A percentile compares a stretch with the other conserved stretches of the same genome.
phyloP scores from a whole-genome alignment of 2,113 vertebrate genomes.

The Passer domesticus region DNA sequence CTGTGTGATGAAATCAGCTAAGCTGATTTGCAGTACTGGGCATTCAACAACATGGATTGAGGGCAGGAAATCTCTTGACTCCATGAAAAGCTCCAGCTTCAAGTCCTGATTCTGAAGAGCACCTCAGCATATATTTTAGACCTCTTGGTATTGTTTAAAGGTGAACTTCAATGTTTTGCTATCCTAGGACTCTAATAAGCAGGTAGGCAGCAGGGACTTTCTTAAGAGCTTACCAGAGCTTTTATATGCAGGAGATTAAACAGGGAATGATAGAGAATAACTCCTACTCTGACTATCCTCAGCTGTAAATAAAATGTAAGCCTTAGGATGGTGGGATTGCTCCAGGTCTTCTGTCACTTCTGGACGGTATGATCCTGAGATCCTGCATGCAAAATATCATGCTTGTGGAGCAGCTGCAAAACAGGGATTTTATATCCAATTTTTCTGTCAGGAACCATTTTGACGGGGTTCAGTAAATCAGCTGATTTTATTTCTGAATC shows the following conservation, averaged over 20 bases:
- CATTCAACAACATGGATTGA: not conserved
- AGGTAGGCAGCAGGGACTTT: not conserved
- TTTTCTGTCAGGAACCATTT: not conserved
- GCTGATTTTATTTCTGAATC: not conserved
- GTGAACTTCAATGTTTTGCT: not conserved
- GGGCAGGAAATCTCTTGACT: not conserved
- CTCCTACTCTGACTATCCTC: not conserved
- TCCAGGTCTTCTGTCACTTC: not conserved
- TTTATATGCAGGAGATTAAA: not conserved
- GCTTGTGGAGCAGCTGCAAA: not conserved
- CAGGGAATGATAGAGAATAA: not conserved
- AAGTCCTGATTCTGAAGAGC: not conserved
- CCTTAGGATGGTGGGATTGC: not conserved
- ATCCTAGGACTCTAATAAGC: not conserved
- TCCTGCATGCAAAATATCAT: not conserved
- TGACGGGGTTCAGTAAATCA: not conserved
- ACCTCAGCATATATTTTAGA: not conserved
- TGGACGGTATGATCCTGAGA: not conserved
- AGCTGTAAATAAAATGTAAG: not conserved
- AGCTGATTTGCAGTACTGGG: not conserved
- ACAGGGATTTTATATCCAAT: not conserved
- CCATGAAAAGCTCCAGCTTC: not conserved
- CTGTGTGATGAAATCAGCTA: not conserved
- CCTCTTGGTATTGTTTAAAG: not conserved
- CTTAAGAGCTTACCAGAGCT: not conserved